These are phyloP conservation scores for Eira barbara DNA, from an alignment of 2,113 vertebrate genomes.

Conservation along the genomic window DNA sequence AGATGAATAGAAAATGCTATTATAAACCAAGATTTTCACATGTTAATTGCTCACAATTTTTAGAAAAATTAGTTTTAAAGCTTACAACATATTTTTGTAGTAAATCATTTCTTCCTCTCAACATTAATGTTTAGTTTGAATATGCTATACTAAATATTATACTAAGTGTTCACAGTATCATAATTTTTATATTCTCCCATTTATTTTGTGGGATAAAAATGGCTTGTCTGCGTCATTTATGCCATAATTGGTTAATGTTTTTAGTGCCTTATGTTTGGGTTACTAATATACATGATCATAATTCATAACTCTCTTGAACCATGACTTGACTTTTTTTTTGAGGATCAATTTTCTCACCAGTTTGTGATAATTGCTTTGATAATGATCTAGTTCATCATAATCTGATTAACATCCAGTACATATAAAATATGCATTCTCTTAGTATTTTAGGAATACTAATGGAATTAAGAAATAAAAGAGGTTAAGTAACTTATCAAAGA, in stretches of 20 bases:
- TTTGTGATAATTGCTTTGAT: background rate
- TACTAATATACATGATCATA: background rate
- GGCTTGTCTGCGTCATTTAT: background rate
- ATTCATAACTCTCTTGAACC: background rate
- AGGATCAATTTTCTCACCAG: background rate
- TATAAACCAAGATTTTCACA: background rate
- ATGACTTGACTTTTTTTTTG: background rate
- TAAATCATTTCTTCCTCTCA: background rate
- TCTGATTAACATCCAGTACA: background rate
- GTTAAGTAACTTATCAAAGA: background rate
- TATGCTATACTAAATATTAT: background rate
- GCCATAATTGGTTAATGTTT: background rate
- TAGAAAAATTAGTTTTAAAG: background rate
- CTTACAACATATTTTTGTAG: background rate
- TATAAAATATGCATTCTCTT: background rate
- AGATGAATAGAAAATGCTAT: background rate
- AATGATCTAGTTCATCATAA: background rate
- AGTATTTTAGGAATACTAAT: background rate
- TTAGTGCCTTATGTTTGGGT: background rate
- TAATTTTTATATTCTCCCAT: background rate
- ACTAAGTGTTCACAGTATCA: background rate
- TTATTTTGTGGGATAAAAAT: background rate
- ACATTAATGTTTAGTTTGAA: background rate
- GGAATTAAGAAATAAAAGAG: background rate
- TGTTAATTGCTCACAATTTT: background rate